These are phyloP conservation scores for Heliconius charithonia DNA, from an alignment of 2,888 invertebrate species.

Conservation along the genomic window DNA sequence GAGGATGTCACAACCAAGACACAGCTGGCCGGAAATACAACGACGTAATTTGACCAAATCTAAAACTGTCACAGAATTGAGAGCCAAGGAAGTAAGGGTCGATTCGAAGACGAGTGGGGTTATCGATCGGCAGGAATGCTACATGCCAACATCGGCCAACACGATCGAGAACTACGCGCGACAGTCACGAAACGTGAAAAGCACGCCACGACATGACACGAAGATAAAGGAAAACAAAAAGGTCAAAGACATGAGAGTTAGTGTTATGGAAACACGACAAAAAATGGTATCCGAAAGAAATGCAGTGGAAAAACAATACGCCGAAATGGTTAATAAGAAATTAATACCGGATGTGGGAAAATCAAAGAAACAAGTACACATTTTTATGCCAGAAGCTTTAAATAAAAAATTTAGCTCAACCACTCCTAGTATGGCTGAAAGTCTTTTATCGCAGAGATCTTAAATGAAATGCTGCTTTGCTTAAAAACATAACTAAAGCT, in stretches of 20 bases:
- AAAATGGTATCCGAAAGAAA: constrained; percentile 69
- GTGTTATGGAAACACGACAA: constrained; percentile 69
- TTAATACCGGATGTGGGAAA: constrained; percentile 71
- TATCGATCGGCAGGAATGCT: constrained; percentile 77
- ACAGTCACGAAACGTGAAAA: constrained; percentile 75
- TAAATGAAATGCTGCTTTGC: constrained; percentile 24
- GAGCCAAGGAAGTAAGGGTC: constrained; percentile 63
- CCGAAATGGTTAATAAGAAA: constrained; percentile 74
- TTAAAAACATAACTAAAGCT: not conserved
- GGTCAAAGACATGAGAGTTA: constrained; percentile 63
- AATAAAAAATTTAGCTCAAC: constrained; percentile 76
- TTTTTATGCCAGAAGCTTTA: constrained; percentile 87
- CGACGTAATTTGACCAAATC: constrained; percentile 67
- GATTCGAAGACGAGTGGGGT: constrained; percentile 64
- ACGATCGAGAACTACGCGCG: constrained; percentile 81
- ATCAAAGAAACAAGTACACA: constrained; percentile 87
- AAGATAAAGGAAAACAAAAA: constrained; percentile 69
- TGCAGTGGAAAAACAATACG: constrained; percentile 75
- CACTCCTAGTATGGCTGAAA: constrained; percentile 64
- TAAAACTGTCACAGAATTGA: constrained; percentile 69
- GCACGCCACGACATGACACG: constrained; percentile 65
- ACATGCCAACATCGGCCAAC: constrained; percentile 75
- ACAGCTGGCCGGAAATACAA: constrained; percentile 77
- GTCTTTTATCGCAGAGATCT: constrained; percentile 62
- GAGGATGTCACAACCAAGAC: constrained; percentile 71